phyloP scores from a whole-genome alignment of 2,797 vertebrate genomes.

The Pangasius larnaudii region DNA sequence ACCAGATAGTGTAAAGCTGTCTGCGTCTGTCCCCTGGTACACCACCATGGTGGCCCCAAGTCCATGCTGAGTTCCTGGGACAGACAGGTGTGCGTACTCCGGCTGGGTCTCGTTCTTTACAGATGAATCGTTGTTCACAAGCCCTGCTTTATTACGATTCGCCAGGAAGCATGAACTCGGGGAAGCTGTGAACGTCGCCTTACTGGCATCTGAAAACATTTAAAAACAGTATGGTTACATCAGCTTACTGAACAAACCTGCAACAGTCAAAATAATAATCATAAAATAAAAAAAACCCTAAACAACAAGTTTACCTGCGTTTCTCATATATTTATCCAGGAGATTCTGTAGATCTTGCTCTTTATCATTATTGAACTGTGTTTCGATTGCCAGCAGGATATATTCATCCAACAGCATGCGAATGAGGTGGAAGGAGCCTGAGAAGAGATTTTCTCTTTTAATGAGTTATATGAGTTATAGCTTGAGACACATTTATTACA shows the following conservation, averaged over 20 bases:
- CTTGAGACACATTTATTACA: not conserved
- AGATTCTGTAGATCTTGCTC: constrained; percentile 97
- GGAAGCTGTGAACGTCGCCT: constrained; percentile 93
- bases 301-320: constrained; percentile 81
- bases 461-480: not conserved
- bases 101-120: constrained; percentile 89
- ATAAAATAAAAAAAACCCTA: not conserved
- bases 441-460: constrained; percentile 20
- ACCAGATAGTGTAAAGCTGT: constrained; percentile 83
- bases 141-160: constrained; percentile 85
- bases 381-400: constrained; percentile 95
- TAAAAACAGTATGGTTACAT: not conserved
- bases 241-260: not conserved
- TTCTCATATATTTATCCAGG: constrained; percentile 97
- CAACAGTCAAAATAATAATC: not conserved
- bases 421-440: constrained; percentile 98
- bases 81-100: constrained; percentile 79
- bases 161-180: constrained; percentile 97
- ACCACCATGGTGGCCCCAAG: constrained; percentile 70
- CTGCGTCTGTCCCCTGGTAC: constrained; percentile 75
- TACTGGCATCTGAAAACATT: constrained; percentile 87
- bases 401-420: constrained; percentile 99
- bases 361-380: constrained; percentile 98
- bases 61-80: constrained; percentile 76
- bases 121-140: constrained; percentile 74